Base-by-base conservation (phyloP, 2,113 vertebrate species). In the Thalassoma bifasciatum region DNA sequence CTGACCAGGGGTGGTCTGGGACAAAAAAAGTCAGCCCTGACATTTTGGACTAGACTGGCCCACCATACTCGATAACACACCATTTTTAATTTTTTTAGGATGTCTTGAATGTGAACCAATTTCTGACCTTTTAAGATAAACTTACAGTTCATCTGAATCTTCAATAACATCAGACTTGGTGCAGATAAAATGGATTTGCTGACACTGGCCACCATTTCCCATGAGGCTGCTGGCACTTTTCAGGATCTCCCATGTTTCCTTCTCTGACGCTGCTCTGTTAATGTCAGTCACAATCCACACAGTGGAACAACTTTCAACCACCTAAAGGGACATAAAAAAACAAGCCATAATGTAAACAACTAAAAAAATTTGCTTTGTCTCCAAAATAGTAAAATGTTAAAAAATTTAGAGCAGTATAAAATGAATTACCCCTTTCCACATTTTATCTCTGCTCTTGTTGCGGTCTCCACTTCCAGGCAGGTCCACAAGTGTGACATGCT, bases 391-490 rank as follows among this genome's bases (percentile, higher is more conserved):
- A 23, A 37, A 4, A 9, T 22, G 30, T 57, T 10, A 46, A 36
- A 40, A 9, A 19, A 67, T 3, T 52, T 4, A 36, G 8, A n/a
- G 67, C 8, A 62, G 0, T 2, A 83, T 0, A 4, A 23, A 8
- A 44, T 26, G 2, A 70, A 44, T 66, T 57, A 88, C 84, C 67
- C 0, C 4, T 82, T 85, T 84, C 86, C 88, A 91, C 84, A 87
- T 88, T 6, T 66, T 7, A 47, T 89, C 68, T 75, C 88, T 65
- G 23, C 69, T 82, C 34, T 85, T 86, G 77, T 91, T 89, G 22
- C 69, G 16, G 34, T 91, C 86, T 2, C 89, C 88, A 65, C 34
- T 88, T 75, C 88, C 89, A 73, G 86, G 88, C 81, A 91, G 77
- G 23, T 91, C 89, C 66, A 89, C 85, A 34, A 87, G 30, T 49